phyloP scores from a whole-genome alignment of 1,140 invertebrate genomes.

The Globodera ellingtonae region DNA sequence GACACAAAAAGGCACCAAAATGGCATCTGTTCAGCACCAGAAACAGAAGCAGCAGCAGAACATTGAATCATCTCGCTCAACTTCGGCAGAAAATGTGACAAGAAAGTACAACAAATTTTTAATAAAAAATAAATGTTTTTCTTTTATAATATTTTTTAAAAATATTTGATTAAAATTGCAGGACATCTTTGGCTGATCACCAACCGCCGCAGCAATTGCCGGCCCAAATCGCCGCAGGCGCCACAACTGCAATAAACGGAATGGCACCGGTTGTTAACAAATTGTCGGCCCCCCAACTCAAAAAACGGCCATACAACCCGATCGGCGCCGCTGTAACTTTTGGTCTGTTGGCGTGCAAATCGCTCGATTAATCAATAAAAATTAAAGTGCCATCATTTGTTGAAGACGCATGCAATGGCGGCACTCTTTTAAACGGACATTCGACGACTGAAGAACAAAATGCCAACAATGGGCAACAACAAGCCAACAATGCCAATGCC shows the following conservation, averaged over 20 bases:
- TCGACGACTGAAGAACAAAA: background rate
- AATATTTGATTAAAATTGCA: too few species aligned
- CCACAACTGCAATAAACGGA: background rate
- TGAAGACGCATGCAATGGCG: too few species aligned
- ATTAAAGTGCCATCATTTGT: background rate
- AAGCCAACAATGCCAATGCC: background rate
- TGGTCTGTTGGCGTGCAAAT: background rate
- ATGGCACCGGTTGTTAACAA: background rate
- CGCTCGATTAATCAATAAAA: too few species aligned
- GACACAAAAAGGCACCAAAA: too few species aligned
- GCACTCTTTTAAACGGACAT: background rate
- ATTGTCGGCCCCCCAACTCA: background rate
- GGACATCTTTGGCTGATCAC: background rate
- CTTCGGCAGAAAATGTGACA: background rate
- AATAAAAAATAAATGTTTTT: too few species aligned
- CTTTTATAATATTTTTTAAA: background rate
- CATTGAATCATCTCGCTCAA: background rate
- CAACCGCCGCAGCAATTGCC: too few species aligned
- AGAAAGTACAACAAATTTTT: background rate
- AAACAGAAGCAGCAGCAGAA: background rate
- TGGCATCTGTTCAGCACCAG: too few species aligned
- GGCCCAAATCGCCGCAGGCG: too few species aligned
- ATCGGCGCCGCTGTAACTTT: background rate
- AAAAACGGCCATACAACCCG: background rate
- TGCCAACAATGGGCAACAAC: background rate